Evolutionary conservation across 2,113 vertebrate species (phyloP), one percentile per base, ranked within the genome.

Genomic region (Psilopsiagon aurifrons): DNA sequence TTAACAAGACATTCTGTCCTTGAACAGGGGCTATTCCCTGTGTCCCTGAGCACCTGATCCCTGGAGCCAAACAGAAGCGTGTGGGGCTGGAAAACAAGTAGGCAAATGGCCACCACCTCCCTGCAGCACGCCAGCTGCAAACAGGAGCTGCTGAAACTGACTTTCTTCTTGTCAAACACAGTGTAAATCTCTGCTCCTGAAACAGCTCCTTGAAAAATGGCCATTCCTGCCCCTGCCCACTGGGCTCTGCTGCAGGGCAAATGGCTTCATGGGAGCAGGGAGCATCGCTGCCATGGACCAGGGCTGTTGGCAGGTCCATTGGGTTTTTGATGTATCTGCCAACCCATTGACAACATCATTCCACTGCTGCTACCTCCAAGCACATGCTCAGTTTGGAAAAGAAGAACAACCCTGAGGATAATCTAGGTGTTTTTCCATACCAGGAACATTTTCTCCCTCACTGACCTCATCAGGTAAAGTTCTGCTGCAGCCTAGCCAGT

Each of bases 31-130:
- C 39, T 88, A 7, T 77, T 88, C 67, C 59, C 59, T 46, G 35
- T 0, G 0, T 51, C 44, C 31, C 22, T 18, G 41, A 44, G 55
- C 74, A 68, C 66, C 51, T 22, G 29, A 71, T 70, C 27, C 74
- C 66, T 57, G 37, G 51, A 82, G 55, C n/a, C 60, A 39, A 75
- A 71, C 29, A 1, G 2, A 84, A 88, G 46, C 0, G 0, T 16
- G 76, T 76, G 35, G 55, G n/a, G 9, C 51, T 71, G 66, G 37
- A 49, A 75, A 92, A 51, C n/a, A 27, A 79, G 75, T 49, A 3
- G 24, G 33, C 3, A 1, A 68, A 4, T 0, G 0, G 66, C 2
- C 0, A 1, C 16, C 0, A 0, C 55, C 57, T 37, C 52, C 68
- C 44, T 33, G 68, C 25, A 13, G 17, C 11, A 7, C 2, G 0